phyloP scores from a whole-genome alignment of 2,113 vertebrate genomes.

The Miniopterus natalensis region DNA sequence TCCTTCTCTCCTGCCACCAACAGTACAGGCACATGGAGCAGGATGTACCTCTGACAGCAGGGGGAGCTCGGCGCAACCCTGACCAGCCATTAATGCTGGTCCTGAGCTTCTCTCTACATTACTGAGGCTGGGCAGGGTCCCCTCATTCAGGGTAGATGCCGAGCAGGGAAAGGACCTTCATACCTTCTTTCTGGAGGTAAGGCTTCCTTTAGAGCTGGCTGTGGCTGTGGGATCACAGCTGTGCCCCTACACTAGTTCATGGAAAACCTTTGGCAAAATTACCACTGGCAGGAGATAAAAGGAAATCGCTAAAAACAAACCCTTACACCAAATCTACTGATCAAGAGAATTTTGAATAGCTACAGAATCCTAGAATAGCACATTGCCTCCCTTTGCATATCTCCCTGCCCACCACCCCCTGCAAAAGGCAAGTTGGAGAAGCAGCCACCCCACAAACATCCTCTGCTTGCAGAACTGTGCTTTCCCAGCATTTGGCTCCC shows the following conservation, averaged over 20 bases:
- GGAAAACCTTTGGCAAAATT: constrained; percentile 72
- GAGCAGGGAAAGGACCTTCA: background rate
- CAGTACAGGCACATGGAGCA: background rate
- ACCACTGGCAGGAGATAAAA: constrained; percentile 45
- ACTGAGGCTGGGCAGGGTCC: background rate
- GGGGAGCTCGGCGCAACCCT: background rate
- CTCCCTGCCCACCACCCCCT: background rate
- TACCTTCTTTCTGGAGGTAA: constrained; percentile 16
- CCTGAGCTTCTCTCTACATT: background rate
- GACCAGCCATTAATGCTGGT: background rate
- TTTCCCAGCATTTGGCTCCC: constrained; percentile 18
- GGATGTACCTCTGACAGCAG: background rate
- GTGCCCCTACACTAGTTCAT: background rate
- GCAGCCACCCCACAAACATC: background rate
- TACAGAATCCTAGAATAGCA: constrained; percentile 52
- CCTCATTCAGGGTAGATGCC: background rate
- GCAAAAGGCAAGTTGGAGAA: constrained; percentile 27
- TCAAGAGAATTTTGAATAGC: constrained; percentile 56
- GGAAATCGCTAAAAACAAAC: constrained; percentile 60
- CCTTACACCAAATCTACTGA: constrained; percentile 35
- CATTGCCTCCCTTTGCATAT: background rate
- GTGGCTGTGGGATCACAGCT: constrained; percentile 2
- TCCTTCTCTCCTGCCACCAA: constrained; percentile 18
- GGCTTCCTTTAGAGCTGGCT: background rate
- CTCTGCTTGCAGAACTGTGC: background rate